Base-by-base conservation (phyloP, 2,888 invertebrate genomes). In the Macrophya annulata region DNA sequence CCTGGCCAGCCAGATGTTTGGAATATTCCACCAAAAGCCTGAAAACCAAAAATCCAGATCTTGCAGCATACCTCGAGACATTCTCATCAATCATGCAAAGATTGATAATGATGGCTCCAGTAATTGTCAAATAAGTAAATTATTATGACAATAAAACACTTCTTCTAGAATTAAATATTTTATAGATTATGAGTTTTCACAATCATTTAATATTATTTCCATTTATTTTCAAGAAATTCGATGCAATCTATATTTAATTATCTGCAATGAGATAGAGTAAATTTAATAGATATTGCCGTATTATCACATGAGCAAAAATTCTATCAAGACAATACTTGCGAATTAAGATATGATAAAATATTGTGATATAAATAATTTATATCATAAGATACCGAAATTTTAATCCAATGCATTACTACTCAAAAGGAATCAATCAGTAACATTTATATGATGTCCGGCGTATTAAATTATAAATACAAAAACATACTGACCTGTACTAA, bases 1-100 rank as follows among this genome's bases (percentile, higher is more conserved):
- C 98, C 98, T 0, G 99, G 99, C 99, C 99, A 99, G 0, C 99
- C 99, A 0, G 98, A 97, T 0, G 99, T 98, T 94, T 99, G 99
- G 15, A 97, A 96, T 15, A 98, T 94, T 12, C 99, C 99, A 1
- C 97, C 97, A 8, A 96, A 94, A 0, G 96, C 95, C 97, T 97
- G 90, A 79, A 93, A 91, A 74, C 71, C 85, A 85, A 85, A 25
- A 86, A 84, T 43, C 3, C 12, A 21, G 21, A 77, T 8, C 37
- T 37, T 51, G n/a, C 0, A n/a, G 25, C 43, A 59, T n/a, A 43
- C 40, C 4, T 15, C 45, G n/a, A 6, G 77, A 55, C 25, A 9
- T 31, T 68, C 17, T 37, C 0, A 84, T 68, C 68, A 74, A 74
- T 68, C 31, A 10, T 37, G 37, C 17, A 15, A 68, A 68, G 25